Conservation (phyloP, 2,797 vertebrate species). For the Eulemur albifrons region DNA sequence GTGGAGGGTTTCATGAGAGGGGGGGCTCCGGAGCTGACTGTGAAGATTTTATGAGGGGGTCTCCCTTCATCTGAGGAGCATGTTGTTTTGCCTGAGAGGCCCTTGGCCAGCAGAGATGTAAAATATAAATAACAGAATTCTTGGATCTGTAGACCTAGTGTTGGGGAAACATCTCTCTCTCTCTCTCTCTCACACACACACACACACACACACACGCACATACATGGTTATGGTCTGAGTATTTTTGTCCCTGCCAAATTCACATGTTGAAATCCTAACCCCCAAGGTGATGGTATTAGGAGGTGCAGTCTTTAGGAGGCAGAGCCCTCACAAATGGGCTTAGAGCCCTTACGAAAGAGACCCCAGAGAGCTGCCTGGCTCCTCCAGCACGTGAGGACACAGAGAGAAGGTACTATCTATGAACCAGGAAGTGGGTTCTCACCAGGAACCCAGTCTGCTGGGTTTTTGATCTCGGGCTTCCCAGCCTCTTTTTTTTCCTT, state of each 20-base stretch:
- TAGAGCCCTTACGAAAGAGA: not conserved
- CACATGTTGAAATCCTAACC: not conserved
- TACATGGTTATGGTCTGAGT: not conserved
- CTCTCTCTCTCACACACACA: not conserved
- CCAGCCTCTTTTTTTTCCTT: not conserved
- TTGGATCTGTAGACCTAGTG: not conserved
- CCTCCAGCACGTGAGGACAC: not conserved
- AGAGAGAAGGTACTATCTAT: not conserved
- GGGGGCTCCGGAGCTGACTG: not conserved
- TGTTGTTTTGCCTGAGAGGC: not conserved
- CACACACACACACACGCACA: not conserved
- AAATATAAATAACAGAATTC: not conserved
- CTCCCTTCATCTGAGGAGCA: not conserved
- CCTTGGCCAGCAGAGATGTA: not conserved
- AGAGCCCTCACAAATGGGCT: no score
- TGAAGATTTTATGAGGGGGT: not conserved
- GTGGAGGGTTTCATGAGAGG: not conserved
- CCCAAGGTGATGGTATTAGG: not conserved
- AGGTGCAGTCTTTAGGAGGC: not conserved
- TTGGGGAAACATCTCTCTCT: not conserved
- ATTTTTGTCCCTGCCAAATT: not conserved
- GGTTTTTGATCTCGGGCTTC: not conserved
- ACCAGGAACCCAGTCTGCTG: not conserved
- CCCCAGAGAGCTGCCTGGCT: not conserved
- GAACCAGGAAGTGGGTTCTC: not conserved